A percentile compares a stretch with the other conserved stretches of the same genome.
phyloP scores from a whole-genome alignment of 2,113 vertebrate genomes.

The Microcebus tavaratra region DNA sequence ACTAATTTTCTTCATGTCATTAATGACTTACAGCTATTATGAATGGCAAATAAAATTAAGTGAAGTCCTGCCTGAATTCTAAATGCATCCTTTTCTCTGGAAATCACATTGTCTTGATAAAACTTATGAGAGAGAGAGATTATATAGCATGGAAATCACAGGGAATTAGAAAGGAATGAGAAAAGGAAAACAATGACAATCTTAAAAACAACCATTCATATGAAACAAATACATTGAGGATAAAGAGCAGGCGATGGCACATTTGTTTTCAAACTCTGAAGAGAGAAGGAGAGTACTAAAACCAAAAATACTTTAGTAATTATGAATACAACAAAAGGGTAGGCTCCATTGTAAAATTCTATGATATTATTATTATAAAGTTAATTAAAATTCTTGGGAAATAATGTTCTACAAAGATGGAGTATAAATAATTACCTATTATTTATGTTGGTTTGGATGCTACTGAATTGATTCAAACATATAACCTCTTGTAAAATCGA shows the following conservation, averaged over 20 bases:
- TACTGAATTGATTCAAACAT: neutral
- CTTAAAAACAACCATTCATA: neutral
- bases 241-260: neutral
- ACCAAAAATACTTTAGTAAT: neutral
- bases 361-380: neutral
- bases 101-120: neutral
- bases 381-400: slow-evolving; percentile 12
- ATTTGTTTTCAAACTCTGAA: neutral
- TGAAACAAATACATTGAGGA: neutral
- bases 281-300: neutral
- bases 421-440: neutral
- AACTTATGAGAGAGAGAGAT: neutral
- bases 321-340: neutral
- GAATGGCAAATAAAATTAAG: neutral
- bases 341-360: neutral
- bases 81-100: neutral
- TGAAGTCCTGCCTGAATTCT: neutral
- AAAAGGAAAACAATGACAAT: neutral
- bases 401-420: neutral
- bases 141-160: neutral
- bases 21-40: neutral
- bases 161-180: neutral
- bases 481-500: slow-evolving; percentile 10
- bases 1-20: neutral
- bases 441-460: neutral